Base-by-base conservation (phyloP, 2,797 vertebrate genomes). In the Chanos chanos region DNA sequence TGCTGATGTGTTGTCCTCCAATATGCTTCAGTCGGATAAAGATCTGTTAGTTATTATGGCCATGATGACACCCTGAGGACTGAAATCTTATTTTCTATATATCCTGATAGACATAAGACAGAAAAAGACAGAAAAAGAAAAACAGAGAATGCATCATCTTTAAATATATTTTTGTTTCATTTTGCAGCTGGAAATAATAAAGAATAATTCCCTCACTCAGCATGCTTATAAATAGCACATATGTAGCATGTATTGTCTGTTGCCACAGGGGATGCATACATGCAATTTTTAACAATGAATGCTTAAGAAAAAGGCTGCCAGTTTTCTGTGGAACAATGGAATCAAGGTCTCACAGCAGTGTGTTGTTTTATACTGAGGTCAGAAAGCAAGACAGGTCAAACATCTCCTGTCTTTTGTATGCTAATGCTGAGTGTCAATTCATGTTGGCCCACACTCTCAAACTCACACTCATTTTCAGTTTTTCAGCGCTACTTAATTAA, bases 21-120 rank as follows among this genome's bases (percentile, higher is more conserved):
- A 48, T 78, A 81, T 79, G 77, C 64, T 72, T 63, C 44, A 15
- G 13, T 33, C 68, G 47, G 1, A 73, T 9, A 25, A 71, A 84
- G 82, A 86, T 86, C 83, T 89, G 80, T 79, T 53, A 66, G 76
- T 76, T 83, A 84, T 85, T 82, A 85, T 78, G 68, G 81, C 80
- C 79, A 82, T 68, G 75, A n/a, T n/a, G n/a, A n/a, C n/a, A n/a
- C 81, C 86, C 84, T 61, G 68, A 65, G 77, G 84, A 79, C 77
- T 81, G 59, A 65, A 84, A 85, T 81, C 81, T 74, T 82, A 83
- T 86, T 85, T 85, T 78, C 80, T 76, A 66, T 77, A n/a, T 63
- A 58, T 62, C 58, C 73, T 78, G 85, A 86, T 85, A 83, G n/a
- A n/a, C n/a, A n/a, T n/a, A n/a, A n/a, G n/a, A n/a, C n/a, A n/a